phyloP scores from a whole-genome alignment of 2,113 vertebrate species.

The Fulica atra region DNA sequence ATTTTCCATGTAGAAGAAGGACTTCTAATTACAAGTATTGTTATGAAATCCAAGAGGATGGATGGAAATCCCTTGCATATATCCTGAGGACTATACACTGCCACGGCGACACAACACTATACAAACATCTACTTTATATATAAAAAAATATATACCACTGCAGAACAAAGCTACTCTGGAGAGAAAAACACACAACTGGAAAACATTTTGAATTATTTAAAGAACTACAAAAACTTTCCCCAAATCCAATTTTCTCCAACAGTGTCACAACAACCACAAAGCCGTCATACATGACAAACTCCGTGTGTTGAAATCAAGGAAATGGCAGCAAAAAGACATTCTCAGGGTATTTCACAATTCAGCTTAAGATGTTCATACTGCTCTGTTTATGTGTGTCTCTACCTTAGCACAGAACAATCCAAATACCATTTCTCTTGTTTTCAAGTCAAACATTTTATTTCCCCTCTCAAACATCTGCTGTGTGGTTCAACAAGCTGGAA shows the following conservation, averaged over 20 bases:
- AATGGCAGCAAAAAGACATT: constrained; percentile 34
- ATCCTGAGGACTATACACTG: neutral
- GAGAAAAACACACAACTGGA: neutral
- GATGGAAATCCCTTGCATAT: neutral
- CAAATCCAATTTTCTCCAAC: constrained; percentile 54
- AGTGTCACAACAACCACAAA: constrained; percentile 56
- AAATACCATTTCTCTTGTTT: neutral
- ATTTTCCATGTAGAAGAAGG: neutral
- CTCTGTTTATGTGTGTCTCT: constrained; percentile 17
- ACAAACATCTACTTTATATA: neutral
- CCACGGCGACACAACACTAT: neutral
- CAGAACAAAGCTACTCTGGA: constrained; percentile 22
- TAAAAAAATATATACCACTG: neutral
- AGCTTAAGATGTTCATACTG: constrained; percentile 27
- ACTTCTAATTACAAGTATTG: neutral
- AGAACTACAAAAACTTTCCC: constrained; percentile 60
- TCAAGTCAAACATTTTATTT: neutral
- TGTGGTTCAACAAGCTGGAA: neutral
- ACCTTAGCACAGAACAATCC: constrained; percentile 21
- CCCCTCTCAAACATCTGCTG: neutral
- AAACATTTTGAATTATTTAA: constrained; percentile 55
- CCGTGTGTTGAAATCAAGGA: constrained; percentile 43
- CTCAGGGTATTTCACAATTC: constrained; percentile 55
- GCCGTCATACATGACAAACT: constrained; percentile 42
- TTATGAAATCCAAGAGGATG: neutral